phyloP scores from a whole-genome alignment of 2,888 invertebrate genomes.

The Elmis aenea region DNA sequence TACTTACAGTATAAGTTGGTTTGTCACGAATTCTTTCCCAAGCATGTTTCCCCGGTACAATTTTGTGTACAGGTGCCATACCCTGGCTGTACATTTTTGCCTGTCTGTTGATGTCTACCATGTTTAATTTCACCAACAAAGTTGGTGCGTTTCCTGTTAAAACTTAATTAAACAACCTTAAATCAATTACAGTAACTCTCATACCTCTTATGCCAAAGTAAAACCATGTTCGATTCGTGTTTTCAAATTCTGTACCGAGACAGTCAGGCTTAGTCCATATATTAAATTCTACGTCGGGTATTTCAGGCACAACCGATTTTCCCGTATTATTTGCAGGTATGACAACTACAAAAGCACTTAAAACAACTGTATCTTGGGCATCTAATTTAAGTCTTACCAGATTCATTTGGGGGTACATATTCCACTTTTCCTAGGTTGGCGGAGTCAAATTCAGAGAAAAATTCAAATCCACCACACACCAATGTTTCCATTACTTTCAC shows the following conservation, averaged over 20 bases:
- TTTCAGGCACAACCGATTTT: slow-evolving; percentile 42
- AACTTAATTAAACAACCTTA: slow-evolving; percentile 4
- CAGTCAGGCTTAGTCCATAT: slow-evolving; percentile 89
- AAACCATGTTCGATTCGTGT: slow-evolving; percentile 90
- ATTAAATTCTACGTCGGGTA: slow-evolving; percentile 76
- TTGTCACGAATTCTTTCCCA: slow-evolving; percentile 83
- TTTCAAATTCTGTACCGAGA: slow-evolving; percentile 80
- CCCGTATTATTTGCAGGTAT: slow-evolving; percentile 24
- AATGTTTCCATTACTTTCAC: slow-evolving; percentile 15
- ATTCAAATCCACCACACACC: slow-evolving; percentile 73
- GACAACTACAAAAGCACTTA: slow-evolving; percentile 25
- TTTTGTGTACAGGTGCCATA: slow-evolving; percentile 76
- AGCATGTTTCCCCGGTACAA: slow-evolving; percentile 68
- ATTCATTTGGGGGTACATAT: slow-evolving; percentile 57
- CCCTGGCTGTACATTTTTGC: slow-evolving; percentile 88
- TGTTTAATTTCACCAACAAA: slow-evolving; percentile 67
- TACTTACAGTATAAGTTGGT: slow-evolving; percentile 67
- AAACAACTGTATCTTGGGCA: not conserved
- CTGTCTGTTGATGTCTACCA: slow-evolving; percentile 85
- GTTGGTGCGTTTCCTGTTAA: slow-evolving; percentile 49
- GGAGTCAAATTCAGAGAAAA: slow-evolving; percentile 86
- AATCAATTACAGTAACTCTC: not conserved
- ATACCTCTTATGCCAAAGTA: slow-evolving; percentile 73
- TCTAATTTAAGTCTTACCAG: slow-evolving; percentile 46
- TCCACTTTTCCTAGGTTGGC: slow-evolving; percentile 83